phyloP scores from a whole-genome alignment of 2,797 vertebrate species.

The Leptodactylus fallax region DNA sequence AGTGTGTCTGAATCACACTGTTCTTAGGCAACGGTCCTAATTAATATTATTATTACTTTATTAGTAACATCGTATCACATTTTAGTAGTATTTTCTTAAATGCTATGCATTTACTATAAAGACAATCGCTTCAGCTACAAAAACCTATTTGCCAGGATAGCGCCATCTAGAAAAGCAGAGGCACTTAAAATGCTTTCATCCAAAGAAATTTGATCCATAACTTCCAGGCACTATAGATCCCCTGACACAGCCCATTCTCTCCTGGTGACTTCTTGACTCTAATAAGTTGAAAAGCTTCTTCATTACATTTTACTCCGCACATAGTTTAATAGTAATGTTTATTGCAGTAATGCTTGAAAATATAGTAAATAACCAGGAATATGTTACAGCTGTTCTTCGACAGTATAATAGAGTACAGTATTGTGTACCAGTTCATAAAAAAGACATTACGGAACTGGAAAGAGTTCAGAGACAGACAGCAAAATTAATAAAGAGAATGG shows the following conservation, averaged over 20 bases:
- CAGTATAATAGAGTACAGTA: slow-evolving; percentile 49
- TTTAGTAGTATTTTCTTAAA: no score
- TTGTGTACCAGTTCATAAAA: slow-evolving; percentile 54
- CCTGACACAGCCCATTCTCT: background rate
- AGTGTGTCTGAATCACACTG: no score
- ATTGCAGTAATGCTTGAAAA: slow-evolving; percentile 37
- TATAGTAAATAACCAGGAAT: slow-evolving; percentile 42
- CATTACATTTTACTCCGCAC: slow-evolving; percentile 20
- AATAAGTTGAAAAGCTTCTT: background rate
- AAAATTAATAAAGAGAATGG: slow-evolving; percentile 52
- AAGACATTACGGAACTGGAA: slow-evolving; percentile 52
- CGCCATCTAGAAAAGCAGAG: no score
- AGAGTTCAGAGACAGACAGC: slow-evolving; percentile 47
- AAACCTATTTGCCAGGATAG: no score
- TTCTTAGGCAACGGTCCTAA: no score
- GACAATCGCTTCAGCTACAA: no score
- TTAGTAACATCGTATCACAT: no score
- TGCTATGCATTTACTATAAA: no score
- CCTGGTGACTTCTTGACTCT: background rate
- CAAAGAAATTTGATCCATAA: background rate
- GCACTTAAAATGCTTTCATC: no score
- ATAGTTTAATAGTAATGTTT: slow-evolving; percentile 8
- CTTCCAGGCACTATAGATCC: background rate
- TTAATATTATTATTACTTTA: no score
- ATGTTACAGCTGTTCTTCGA: slow-evolving; percentile 47